These are phyloP conservation scores for Drosophila quasianomalipes DNA, from an alignment of 2,888 invertebrate genomes.

Conservation along the genomic window DNA sequence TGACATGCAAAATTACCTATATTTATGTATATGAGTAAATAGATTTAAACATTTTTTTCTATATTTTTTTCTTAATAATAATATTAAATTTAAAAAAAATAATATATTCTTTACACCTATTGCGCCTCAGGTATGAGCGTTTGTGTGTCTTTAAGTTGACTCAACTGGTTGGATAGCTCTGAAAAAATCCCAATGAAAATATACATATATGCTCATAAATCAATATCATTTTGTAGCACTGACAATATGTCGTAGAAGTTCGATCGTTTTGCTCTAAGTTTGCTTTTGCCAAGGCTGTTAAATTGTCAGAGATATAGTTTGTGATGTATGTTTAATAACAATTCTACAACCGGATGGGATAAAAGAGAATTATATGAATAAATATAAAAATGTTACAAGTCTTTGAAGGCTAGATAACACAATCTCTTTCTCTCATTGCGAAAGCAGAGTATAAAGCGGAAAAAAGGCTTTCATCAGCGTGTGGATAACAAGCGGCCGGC, in stretches of 20 bases:
- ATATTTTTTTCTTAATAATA: too few species aligned
- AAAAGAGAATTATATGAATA: not conserved
- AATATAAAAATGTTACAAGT: not conserved
- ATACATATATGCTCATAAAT: too few species aligned
- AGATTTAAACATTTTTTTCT: too few species aligned
- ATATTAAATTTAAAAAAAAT: too few species aligned
- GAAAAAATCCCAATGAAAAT: not conserved
- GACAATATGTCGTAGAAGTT: not conserved
- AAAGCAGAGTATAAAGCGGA: constrained; percentile 28
- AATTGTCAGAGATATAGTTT: not conserved
- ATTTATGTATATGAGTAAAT: not conserved
- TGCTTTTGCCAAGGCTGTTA: not conserved
- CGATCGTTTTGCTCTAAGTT: not conserved
- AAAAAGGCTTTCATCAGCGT: constrained; percentile 69
- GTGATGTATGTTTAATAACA: not conserved
- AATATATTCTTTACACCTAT: too few species aligned
- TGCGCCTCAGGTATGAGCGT: too few species aligned
- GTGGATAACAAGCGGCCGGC: constrained; percentile 71
- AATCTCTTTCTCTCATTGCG: not conserved
- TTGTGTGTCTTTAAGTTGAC: too few species aligned
- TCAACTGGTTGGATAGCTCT: not conserved
- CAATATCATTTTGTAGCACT: not conserved
- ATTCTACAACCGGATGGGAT: not conserved
- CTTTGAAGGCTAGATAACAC: not conserved
- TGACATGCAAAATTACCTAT: not conserved